Evolutionary conservation across 2,797 vertebrate species (phyloP), one percentile per base, ranked within the genome.

Genomic region (Alca torda): DNA sequence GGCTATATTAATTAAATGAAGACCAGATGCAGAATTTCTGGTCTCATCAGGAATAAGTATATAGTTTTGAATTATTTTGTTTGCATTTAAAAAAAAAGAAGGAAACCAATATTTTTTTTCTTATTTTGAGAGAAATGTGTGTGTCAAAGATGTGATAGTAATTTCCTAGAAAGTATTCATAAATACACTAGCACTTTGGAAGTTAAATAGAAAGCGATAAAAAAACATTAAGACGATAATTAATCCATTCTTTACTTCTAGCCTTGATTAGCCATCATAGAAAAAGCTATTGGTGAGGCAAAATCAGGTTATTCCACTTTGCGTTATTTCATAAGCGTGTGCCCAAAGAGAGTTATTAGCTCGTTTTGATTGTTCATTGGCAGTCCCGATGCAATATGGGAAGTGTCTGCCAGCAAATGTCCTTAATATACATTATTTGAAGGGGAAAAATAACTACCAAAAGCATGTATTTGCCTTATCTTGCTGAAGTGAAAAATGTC

Each of bases 341-440:
- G 94, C 94, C 96, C 95, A 93, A 95, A 92, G 95, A 96, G 95
- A 94, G 96, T 89, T 96, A 96, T 95, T 97, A 91, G 92, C 93
- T 96, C 94, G 85, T 94, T 97, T 96, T 95, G 96, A 94, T 95
- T 96, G 70, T 81, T 91, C 69, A 21, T 76, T 94, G 94, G 76
- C 79, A 90, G 89, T 76, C 84, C 78, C 25, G 5, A 17, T 82
- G 73, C 18, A 64, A 73, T 94, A 92, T 14, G 24, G 69, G 39
- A 93, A 89, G 76, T 73, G 90, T 92, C 93, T 95, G 89, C 65
- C 93, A 92, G 86, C 57, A 94, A 92, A 91, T 78, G 43, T 73
- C 80, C 85, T 86, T 93, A 93, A 86, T 86, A 76, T 51, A 79
- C 14, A 0, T 73, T 61, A 65, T 56, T 51, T 76, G 73, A 95